phyloP scores from a whole-genome alignment of 2,113 vertebrate genomes.

The Uria lomvia region DNA sequence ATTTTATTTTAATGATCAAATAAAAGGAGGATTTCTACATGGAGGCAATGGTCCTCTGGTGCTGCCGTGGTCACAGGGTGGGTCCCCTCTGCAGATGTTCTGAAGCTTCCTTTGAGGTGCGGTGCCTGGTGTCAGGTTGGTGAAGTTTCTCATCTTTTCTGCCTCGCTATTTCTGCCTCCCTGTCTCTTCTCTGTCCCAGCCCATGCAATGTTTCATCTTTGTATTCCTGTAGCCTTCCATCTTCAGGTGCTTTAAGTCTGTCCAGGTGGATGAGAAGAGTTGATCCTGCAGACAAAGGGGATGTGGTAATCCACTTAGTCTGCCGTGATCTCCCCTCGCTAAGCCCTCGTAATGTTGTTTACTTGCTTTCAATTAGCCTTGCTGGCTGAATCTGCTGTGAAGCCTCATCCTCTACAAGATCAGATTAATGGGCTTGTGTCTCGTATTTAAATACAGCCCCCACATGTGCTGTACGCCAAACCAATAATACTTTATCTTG shows the following conservation, averaged over 20 bases:
- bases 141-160: not conserved
- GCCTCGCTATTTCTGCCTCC: not conserved
- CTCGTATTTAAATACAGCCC: not conserved
- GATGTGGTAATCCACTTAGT: not conserved
- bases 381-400: not conserved
- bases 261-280: not conserved
- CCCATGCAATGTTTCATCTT: not conserved
- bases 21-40: not conserved
- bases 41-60: not conserved
- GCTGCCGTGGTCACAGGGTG: fast-evolving
- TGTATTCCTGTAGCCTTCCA: not conserved
- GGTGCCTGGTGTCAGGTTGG: not conserved
- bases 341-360: not conserved
- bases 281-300: not conserved
- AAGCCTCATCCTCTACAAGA: not conserved
- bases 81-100: not conserved
- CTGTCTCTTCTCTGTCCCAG: not conserved
- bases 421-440: slow-evolving; percentile 12
- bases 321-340: not conserved
- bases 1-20: not conserved
- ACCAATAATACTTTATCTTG: slow-evolving; percentile 21
- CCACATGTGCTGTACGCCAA: not conserved
- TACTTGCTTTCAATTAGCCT: not conserved
- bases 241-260: not conserved
- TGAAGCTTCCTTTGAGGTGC: not conserved